Base-by-base conservation (phyloP, 2,888 invertebrate genomes). In the Choristoneura rosaceana region DNA sequence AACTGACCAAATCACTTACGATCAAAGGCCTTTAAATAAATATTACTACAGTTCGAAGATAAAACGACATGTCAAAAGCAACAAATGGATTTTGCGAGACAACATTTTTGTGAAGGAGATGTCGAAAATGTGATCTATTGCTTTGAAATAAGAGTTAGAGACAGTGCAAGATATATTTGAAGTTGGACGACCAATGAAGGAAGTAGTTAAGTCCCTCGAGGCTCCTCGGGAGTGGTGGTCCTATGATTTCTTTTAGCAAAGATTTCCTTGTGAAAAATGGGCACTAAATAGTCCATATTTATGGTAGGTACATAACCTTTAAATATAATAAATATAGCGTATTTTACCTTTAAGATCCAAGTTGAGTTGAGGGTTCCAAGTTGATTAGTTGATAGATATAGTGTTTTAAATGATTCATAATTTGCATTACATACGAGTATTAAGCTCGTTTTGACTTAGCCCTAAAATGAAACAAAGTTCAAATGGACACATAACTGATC, bases 31-130 rank as follows among this genome's bases (percentile, higher is more conserved):
- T 63, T 62, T 68, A 73, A 73, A 73, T 73, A 73, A 73, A 73
- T 69, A 73, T 73, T 75, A 77, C 77, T 78, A 76, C 79, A 82
- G 82, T 83, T 82, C 59, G 68, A 77, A 77, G 76, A 80, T 81
- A 83, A 87, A 89, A 86, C 74, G 80, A 80, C 77, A 87, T 83
- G 90, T 90, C 90, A 88, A 84, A 80, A 85, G 78, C 90, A 89
- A 80, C 76, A 88, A 89, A 88, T 86, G 82, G 84, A 83, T 81
- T 82, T 78, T 75, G 77, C 73, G 78, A 71, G 77, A 77, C 78
- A 75, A 73, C 73, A 66, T 73, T 70, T 75, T 74, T 74, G 75
- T 76, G 78, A n/a, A 47, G 17, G 15, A 2, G n/a, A 7, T n/a
- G n/a, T 43, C 58, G 3, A 73, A 60, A 43, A 64, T 60, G 34